Base-by-base conservation (phyloP, 2,113 vertebrate genomes). In the Oncorhynchus tshawytscha region DNA sequence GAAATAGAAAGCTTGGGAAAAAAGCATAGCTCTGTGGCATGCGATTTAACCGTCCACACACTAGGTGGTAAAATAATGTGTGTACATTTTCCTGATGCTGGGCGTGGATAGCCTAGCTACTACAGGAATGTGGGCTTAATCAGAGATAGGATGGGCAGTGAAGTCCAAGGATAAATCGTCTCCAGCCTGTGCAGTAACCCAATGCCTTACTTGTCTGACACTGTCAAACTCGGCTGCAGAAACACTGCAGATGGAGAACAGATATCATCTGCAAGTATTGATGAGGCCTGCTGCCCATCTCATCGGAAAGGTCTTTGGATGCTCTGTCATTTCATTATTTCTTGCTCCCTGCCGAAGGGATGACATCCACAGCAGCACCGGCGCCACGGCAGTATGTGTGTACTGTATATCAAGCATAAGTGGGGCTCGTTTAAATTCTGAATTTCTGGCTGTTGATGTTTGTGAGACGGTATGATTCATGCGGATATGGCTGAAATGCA, bases 231-330 rank as follows among this genome's bases (percentile, higher is more conserved):
- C 29, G 68, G n/a, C 68, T 22, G 29, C 68, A 69, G 34, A 69
- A 69, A 69, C 22, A 45, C 34, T 69, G 67, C 18, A 49, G 22
- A 70, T 70, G 68, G 68, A 49, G n/a, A 49, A 70, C 11, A 49
- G 68, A 70, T 70, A 70, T 70, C 39, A 70, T 70, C n/a, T 70
- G 68, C 68, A 70, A 70, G 68, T 70, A 70, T 70, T 70, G 68
- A 70, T 70, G 68, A 49, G 68, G 68, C n/a, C 15, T 22, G 34
- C 8, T 20, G 29, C 6, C 66, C n/a, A 7, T 70, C 68, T 70
- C 8, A 49, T 22, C 5, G 4, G 39, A 13, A 24, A 49, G 68
- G 7, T 9, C 8, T 49, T 11, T n/a, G n/a, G n/a, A 24, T 62
- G 8, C 59, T 22, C 59, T 24, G 59, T 62, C 59, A 62, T 62